These are phyloP conservation scores for Furnarius figulus DNA, from an alignment of 2,113 vertebrate genomes.

Conservation along the genomic window DNA sequence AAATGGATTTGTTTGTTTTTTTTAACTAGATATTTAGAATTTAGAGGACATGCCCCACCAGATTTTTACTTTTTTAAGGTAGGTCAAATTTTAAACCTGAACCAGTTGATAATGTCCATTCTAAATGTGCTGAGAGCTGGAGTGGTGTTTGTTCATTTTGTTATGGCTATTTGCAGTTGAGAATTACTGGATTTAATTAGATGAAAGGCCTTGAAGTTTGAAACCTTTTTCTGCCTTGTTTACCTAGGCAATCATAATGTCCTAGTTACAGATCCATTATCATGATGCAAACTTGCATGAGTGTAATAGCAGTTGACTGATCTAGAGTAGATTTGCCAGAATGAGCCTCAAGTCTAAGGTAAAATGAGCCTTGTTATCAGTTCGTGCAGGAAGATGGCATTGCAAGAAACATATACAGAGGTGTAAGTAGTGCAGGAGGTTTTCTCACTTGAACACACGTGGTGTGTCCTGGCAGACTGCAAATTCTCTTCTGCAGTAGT, in stretches of 20 bases:
- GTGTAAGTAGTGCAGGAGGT: not conserved
- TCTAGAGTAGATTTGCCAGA: not conserved
- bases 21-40: slow-evolving; percentile 68
- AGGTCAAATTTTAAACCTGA: slow-evolving; percentile 61
- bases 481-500: slow-evolving; percentile 20
- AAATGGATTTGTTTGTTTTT: slow-evolving; percentile 69
- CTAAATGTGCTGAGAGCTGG: slow-evolving; percentile 67
- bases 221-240: not conserved
- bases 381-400: not conserved
- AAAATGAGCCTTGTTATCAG: not conserved
- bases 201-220: not conserved
- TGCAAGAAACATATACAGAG: not conserved
- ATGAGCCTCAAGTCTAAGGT: not conserved
- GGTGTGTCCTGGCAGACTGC: not conserved
- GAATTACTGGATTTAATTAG: slow-evolving; percentile 13
- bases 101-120: slow-evolving; percentile 51
- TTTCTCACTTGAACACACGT: not conserved
- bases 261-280: not conserved
- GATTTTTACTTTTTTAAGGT: slow-evolving; percentile 67
- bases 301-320: not conserved
- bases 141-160: slow-evolving; percentile 58
- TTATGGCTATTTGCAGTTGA: slow-evolving; percentile 59
- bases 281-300: not conserved
- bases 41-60: slow-evolving; percentile 65
- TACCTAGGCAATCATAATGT: not conserved